phyloP scores from a whole-genome alignment of 2,888 invertebrate genomes.

The Enoplolaimus lenunculus region DNA sequence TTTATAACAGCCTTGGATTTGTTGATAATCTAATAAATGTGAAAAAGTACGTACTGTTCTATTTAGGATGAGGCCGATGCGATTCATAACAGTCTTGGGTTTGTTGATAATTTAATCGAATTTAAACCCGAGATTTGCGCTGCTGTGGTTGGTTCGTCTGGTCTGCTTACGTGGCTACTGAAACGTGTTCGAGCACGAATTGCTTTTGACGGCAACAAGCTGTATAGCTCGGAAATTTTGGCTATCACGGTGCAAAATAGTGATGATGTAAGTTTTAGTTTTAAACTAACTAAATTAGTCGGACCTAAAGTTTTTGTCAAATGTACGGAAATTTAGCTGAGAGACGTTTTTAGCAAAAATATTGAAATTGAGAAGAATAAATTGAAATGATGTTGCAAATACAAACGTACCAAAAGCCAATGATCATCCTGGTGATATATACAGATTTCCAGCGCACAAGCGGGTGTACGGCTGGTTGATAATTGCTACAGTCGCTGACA shows the following conservation, averaged over 20 bases:
- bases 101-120: slow-evolving; percentile 68
- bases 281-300: too few species aligned
- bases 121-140: slow-evolving; percentile 5
- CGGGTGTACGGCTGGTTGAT: too few species aligned
- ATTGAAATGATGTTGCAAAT: too few species aligned
- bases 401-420: too few species aligned
- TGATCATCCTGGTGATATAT: too few species aligned
- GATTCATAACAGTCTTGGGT: slow-evolving; percentile 77
- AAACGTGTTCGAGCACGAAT: slow-evolving; percentile 65
- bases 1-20: slow-evolving; percentile 78
- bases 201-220: slow-evolving; percentile 82
- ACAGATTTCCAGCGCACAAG: too few species aligned
- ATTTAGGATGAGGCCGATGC: slow-evolving; percentile 54
- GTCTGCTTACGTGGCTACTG: slow-evolving; percentile 75
- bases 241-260: slow-evolving; percentile 84
- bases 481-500: too few species aligned
- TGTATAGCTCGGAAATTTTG: slow-evolving; percentile 86
- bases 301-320: too few species aligned
- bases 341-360: too few species aligned
- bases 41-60: too few species aligned
- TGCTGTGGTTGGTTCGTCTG: slow-evolving; percentile 62
- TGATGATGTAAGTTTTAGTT: slow-evolving; percentile 47
- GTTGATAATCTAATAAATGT: slow-evolving; percentile 96
- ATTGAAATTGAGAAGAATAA: too few species aligned
- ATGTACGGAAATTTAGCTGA: too few species aligned